Evolutionary conservation across 64 coral and sea anemone species (phyloP).

Genomic region (Stichodactyla mertensii): DNA sequence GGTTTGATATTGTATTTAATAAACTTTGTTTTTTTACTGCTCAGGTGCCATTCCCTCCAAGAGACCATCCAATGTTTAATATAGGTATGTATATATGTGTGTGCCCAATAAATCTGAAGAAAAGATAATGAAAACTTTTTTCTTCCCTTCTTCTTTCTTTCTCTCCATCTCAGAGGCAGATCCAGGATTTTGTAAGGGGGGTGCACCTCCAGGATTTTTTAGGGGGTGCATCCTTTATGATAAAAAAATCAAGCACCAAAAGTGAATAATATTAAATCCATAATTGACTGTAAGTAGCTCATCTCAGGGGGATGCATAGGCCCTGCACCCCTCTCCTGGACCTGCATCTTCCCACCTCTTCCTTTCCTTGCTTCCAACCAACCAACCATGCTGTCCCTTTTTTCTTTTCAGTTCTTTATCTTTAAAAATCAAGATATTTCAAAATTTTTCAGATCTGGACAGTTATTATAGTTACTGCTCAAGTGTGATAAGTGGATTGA

Average conservation of each 20-base stretch:
- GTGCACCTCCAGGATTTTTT: too few species aligned
- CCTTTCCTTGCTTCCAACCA: too few species aligned
- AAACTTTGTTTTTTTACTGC: neutral
- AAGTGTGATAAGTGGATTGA: neutral
- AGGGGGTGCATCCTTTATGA: too few species aligned
- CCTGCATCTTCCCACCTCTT: neutral
- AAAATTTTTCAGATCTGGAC: neutral
- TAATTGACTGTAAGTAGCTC: too few species aligned
- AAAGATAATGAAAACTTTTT: neutral
- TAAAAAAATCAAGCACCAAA: too few species aligned
- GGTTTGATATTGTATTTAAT: neutral
- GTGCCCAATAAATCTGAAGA: neutral
- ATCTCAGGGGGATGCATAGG: too few species aligned
- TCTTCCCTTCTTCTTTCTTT: neutral
- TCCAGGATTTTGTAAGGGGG: too few species aligned
- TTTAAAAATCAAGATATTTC: neutral
- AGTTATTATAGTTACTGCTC: neutral
- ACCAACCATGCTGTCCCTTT: neutral
- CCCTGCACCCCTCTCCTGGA: too few species aligned
- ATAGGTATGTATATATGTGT: constrained; percentile 34
- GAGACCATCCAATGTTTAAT: constrained; percentile 53
- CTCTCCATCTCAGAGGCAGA: too few species aligned
- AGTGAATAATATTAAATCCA: too few species aligned
- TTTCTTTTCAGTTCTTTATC: neutral
- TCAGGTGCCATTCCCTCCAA: constrained; percentile 41